These are phyloP conservation scores for Antitype chi DNA, from an alignment of 2,888 invertebrate species.

Conservation along the genomic window DNA sequence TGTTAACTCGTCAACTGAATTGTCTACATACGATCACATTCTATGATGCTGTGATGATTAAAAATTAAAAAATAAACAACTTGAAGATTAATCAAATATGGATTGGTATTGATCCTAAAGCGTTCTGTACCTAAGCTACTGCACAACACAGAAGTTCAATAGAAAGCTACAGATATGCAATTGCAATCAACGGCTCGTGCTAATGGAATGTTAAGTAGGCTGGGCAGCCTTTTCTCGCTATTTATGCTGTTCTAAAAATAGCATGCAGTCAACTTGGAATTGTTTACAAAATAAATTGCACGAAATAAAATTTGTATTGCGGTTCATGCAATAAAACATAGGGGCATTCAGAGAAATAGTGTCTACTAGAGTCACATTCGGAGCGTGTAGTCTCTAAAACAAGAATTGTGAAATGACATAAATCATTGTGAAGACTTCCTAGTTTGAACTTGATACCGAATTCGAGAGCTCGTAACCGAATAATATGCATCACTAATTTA, in stretches of 20 bases:
- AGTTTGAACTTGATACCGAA: slow-evolving; percentile 10
- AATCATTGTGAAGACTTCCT: background rate
- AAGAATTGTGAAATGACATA: background rate
- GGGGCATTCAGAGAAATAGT: slow-evolving; percentile 32
- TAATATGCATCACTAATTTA: slow-evolving; percentile 25
- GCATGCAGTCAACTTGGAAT: slow-evolving; percentile 35
- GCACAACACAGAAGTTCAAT: slow-evolving; percentile 22
- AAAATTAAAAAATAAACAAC: slow-evolving; percentile 13
- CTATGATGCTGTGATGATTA: slow-evolving; percentile 46
- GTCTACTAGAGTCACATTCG: slow-evolving; percentile 13
- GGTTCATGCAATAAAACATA: slow-evolving; percentile 23
- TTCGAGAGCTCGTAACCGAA: slow-evolving; percentile 2
- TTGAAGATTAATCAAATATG: slow-evolving; percentile 11
- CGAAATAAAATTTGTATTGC: slow-evolving; percentile 26
- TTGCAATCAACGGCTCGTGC: slow-evolving; percentile 48
- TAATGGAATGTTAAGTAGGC: slow-evolving; percentile 52
- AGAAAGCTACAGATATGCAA: slow-evolving; percentile 50
- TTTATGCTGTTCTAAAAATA: slow-evolving; percentile 51
- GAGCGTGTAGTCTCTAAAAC: slow-evolving; percentile 3
- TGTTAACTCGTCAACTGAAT: slow-evolving; percentile 70
- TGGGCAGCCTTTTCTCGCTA: slow-evolving; percentile 45
- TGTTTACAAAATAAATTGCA: slow-evolving; percentile 45
- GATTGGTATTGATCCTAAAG: background rate
- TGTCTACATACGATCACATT: slow-evolving; percentile 66
- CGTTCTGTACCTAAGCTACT: slow-evolving; percentile 3